Evolutionary conservation across 1,140 invertebrate species (phyloP), one percentile per base, ranked within the genome.

Genomic region (Polypedilum vanderplanki): DNA sequence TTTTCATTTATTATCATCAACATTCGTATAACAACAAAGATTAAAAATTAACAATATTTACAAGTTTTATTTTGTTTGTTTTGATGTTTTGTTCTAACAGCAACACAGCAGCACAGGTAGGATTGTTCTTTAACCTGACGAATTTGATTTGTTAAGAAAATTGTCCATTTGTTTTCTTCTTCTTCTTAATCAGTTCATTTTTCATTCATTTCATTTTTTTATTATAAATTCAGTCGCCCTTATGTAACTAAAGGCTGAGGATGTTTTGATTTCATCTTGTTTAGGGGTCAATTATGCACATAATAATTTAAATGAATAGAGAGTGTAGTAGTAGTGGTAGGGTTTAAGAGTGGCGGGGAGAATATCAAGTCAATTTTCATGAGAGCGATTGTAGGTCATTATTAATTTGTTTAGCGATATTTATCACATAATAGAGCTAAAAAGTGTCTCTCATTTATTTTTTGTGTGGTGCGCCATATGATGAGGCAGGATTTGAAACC

Each of bases 241-340:
- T 57, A 57, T 57, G 46, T 57, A 57, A 57, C 46, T 57, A 57
- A 57, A 57, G 46, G 46, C 4, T n/a, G 46, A n/a, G 12, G 9
- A 15, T 12, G 8, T 57, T n/a, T 12, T n/a, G 41, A 15, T 12
- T 57, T 46, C 1, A 15, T 33, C 24, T 33, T 33, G 24, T 33
- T 33, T 33, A 15, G 12, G 46, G 46, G 46, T 57, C 46, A 57
- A 57, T 57, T 57, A 57, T 57, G 46, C 46, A 57, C 46, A 57
- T 57, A 57, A 57, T 57, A 57, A 57, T 57, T 57, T 57, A 57
- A 46, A 57, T 57, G 46, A 57, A n/a, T n/a, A n/a, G n/a, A 57
- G 8, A 12, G 41, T 46, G 4, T 41, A 10, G 4, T 41, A 7
- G 40, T 41, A 41, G 40, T 4, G 10, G 10, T 7, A 41, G 10